Conservation (phyloP, 37 sponge, comb jelly and placozoan genomes). For the Geodia barretti region DNA sequence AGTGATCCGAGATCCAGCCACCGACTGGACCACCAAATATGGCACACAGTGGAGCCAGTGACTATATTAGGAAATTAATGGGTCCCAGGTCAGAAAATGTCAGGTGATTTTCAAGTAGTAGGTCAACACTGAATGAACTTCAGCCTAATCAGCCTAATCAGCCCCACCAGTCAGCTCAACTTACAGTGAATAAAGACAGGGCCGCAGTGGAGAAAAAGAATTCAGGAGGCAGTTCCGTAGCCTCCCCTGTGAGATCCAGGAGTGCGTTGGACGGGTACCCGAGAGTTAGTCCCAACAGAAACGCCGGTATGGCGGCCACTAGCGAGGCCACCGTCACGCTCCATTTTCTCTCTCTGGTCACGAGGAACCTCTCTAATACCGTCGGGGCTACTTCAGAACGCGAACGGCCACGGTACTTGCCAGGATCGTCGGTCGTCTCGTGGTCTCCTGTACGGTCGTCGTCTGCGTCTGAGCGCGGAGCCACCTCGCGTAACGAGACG, state of each 20-base stretch:
- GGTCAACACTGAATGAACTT: too few species aligned
- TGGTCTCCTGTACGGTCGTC: too few species aligned
- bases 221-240: not conserved
- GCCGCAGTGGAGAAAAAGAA: not conserved
- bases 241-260: not conserved
- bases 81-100: not conserved
- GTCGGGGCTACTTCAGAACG: too few species aligned
- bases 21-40: slow-evolving; percentile 38
- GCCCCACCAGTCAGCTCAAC: too few species aligned
- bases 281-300: slow-evolving; percentile 14
- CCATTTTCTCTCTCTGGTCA: slow-evolving; percentile 9
- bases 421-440: too few species aligned
- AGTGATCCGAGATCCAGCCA: slow-evolving; percentile 22
- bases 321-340: not conserved
- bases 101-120: not conserved
- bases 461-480: too few species aligned
- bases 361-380: not conserved
- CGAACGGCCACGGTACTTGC: too few species aligned
- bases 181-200: slow-evolving; percentile 1
- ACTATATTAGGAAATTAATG: slow-evolving; percentile 5
- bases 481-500: too few species aligned
- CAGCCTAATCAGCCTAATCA: too few species aligned
- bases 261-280: slow-evolving; percentile 24
- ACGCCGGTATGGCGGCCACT: slow-evolving; percentile 10
- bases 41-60: slow-evolving; percentile 35